Evolutionary conservation across 2,797 vertebrate species (phyloP), one percentile per base, ranked within the genome.

Genomic region (Chelmon rostratus): DNA sequence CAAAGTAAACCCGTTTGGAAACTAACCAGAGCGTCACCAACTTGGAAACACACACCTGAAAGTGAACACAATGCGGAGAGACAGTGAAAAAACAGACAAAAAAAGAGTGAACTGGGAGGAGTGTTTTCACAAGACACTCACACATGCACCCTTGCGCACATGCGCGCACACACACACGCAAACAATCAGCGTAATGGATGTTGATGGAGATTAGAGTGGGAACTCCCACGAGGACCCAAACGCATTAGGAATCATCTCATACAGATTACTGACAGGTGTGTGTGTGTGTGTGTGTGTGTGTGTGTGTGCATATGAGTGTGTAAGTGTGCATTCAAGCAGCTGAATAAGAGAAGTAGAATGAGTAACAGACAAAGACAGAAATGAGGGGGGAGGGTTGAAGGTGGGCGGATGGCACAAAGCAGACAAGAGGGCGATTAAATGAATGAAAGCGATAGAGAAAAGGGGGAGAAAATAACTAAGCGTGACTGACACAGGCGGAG

Each of bases 201-300:
- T 89, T 93, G 92, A 92, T 92, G 92, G 92, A 92, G 92, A 93
- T 94, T 93, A 93, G 92, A 93, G 93, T 92, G 91, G 90, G 88
- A 91, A 89, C 87, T 94, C 92, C 92, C 90, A 89, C 68, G 44
- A 87, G 92, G 90, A 82, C 87, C 73, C 83, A 92, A 93, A 94
- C 73, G 89, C 91, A 94, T 93, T 93, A 91, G 90, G 90, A 92
- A 94, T 94, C 93, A 94, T 93, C 89, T 92, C 89, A 91, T 90
- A 92, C 89, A 90, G 91, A 93, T 93, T 92, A 93, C 92, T 90
- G 92, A 91, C 90, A 91, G 91, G 90, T 93, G 89, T 86, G 86
- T 91, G 86, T 66, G 89, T 86, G 86, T 91, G 86, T 66, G 47
- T 74, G 79, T 63, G 23, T 76, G 59, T 54, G 70, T 73, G 70